These are phyloP conservation scores for Leucoraja ocellata DNA, from an alignment of 2,797 vertebrate species.

Conservation along the genomic window DNA sequence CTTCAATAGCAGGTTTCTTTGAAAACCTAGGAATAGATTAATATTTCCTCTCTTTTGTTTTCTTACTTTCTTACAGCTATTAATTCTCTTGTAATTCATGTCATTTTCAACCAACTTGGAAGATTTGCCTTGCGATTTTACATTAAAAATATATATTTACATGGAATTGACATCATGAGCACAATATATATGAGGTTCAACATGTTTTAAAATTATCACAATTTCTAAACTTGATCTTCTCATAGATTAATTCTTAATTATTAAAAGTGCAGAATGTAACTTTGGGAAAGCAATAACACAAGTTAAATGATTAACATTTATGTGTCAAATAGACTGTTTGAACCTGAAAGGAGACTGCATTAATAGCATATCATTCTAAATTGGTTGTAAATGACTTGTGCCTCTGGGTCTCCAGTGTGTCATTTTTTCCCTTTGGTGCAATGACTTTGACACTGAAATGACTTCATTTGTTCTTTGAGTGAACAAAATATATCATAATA, in stretches of 20 bases:
- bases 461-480: slow-evolving; percentile 26
- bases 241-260: not conserved
- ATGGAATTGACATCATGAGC: not conserved
- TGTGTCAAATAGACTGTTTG: slow-evolving; percentile 25
- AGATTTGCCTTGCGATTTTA: not conserved
- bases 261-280: not conserved
- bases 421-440: slow-evolving; percentile 15
- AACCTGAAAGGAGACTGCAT: slow-evolving; percentile 10
- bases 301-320: slow-evolving; percentile 11
- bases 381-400: slow-evolving; percentile 26
- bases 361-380: slow-evolving; percentile 32
- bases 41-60: not conserved
- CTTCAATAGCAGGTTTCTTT: not conserved
- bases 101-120: not conserved
- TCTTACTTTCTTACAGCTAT: not conserved
- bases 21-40: not conserved
- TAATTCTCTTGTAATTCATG: not conserved
- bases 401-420: slow-evolving; percentile 23
- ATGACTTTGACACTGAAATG: slow-evolving; percentile 19
- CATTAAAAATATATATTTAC: not conserved
- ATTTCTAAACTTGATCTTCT: not conserved
- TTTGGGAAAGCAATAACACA: not conserved
- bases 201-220: not conserved
- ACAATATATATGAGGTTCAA: not conserved
- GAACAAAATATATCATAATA: slow-evolving; percentile 13